Evolutionary conservation across 35 echinoderm and acorn worm genomes (phyloP).

Genomic region (Apostichopus parvimensis): DNA sequence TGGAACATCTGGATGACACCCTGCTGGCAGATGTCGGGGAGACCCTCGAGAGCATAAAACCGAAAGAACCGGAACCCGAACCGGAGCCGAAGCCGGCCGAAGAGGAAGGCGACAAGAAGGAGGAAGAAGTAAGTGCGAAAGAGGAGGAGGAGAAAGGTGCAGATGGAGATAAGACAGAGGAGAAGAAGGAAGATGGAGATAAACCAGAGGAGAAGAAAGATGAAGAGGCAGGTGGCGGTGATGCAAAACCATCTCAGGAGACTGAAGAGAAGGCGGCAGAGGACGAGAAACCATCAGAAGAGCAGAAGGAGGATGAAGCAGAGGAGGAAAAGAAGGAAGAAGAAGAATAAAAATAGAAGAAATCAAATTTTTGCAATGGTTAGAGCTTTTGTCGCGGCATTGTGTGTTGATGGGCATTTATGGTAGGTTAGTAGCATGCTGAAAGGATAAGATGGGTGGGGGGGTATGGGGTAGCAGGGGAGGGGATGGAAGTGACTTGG

Average conservation of each 20-base stretch:
- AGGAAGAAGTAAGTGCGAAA: not conserved
- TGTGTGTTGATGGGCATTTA: not conserved
- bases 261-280: not conserved
- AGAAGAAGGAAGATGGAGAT: conserved; percentile 17
- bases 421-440: not conserved
- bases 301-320: not conserved
- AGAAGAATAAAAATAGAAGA: not conserved
- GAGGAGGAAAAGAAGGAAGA: not conserved
- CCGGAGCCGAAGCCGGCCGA: not conserved
- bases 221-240: not conserved
- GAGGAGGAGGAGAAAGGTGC: conserved; percentile 20
- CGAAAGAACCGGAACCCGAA: conserved; percentile 24
- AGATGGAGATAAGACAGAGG: conserved; percentile 12
- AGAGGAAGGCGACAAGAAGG: not conserved
- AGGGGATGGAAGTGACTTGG: not conserved
- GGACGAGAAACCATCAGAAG: not conserved
- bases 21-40: conserved; percentile 42
- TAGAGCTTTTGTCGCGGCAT: not conserved
- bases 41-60: conserved; percentile 39
- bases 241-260: not conserved
- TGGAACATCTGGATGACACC: conserved; percentile 46
- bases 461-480: not conserved
- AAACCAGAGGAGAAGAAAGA: conserved; percentile 9
- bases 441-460: not conserved
- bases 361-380: no score